phyloP scores from a whole-genome alignment of 2,113 vertebrate species.

The Tyrannus savana region DNA sequence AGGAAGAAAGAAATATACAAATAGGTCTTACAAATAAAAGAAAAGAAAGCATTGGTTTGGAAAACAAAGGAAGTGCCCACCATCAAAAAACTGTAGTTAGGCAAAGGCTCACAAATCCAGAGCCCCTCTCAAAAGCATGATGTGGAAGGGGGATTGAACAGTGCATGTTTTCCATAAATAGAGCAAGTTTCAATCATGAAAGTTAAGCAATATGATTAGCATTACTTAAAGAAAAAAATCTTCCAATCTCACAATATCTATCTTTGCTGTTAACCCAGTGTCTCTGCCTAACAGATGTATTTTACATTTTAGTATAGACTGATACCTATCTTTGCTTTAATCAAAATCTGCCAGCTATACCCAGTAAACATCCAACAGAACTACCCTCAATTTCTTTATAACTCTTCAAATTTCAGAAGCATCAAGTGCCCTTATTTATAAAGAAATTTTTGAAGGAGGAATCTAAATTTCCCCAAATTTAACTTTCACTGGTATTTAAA shows the following conservation, averaged over 20 bases:
- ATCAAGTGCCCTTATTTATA: not conserved
- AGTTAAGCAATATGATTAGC: not conserved
- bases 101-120: not conserved
- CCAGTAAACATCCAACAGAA: not conserved
- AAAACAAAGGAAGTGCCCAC: not conserved
- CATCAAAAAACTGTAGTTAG: not conserved
- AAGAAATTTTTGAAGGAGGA: not conserved
- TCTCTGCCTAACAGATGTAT: not conserved
- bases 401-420: not conserved
- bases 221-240: not conserved
- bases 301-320: not conserved
- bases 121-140: not conserved
- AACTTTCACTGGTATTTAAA: not conserved
- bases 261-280: not conserved
- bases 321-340: not conserved
- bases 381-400: not conserved
- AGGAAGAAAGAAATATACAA: not conserved
- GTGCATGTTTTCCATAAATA: not conserved
- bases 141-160: not conserved
- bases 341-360: not conserved
- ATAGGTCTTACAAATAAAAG: not conserved
- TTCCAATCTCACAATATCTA: not conserved
- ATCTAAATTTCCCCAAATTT: not conserved
- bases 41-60: not conserved
- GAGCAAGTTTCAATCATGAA: not conserved